Evolutionary conservation across 2,888 invertebrate genomes (phyloP), one percentile per base, ranked within the genome.

Genomic region (Hemicrepidius hirtus): DNA sequence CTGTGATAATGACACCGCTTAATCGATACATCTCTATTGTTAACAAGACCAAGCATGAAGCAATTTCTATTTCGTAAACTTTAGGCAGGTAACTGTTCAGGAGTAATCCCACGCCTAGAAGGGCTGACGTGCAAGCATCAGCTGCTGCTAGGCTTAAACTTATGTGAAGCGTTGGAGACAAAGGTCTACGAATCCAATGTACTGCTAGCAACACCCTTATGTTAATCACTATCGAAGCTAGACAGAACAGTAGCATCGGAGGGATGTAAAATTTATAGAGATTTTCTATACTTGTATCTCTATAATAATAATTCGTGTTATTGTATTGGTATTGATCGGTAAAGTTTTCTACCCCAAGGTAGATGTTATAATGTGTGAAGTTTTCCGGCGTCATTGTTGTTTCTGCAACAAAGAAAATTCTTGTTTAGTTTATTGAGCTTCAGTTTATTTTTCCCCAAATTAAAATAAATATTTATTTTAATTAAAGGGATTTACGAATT

Each of bases 1-100:
- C 91, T 0, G 91, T 91, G 16, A 91, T 89, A 49, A 92, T 87
- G 67, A 92, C 87, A 2, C 90, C 90, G 16, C 90, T 90, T 67
- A 91, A 84, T 70, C 92, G 82, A 68, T 87, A 81, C 28, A 86
- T 85, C 79, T 89, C 89, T n/a, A 88, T 76, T 37, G 75, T 76
- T 20, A 75, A 69, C 44, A 72, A 50, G 3, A 78, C 57, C 50
- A 76, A 73, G 59, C 78, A 77, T 49, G 65, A 71, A 46, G 66
- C 75, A 10, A 74, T 72, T 44, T 75, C 72, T 37, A 82, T 77
- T 35, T 67, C 71, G n/a, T 71, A 74, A n/a, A 82, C 87, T 18
- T 79, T 80, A 0, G 88, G 88, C 37, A 90, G 82, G 41, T 88
- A 86, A 76, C 88, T 89, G 83, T 91, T 90, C 77, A 90, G 82